Base-by-base conservation (phyloP, 2,113 vertebrate genomes). In the Menidia beryllina region DNA sequence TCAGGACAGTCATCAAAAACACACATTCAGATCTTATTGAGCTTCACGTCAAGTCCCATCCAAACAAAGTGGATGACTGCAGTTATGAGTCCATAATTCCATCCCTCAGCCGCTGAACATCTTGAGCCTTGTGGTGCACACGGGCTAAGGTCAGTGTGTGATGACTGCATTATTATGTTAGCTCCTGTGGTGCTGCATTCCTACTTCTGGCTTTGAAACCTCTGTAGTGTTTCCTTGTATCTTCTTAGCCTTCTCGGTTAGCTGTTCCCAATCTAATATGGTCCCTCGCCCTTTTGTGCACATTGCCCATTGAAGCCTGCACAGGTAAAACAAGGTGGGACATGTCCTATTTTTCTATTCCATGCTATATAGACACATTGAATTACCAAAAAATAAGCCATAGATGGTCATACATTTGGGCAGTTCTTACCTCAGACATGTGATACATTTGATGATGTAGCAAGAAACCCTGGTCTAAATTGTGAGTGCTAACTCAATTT, bases 161-260 rank as follows among this genome's bases (percentile, higher is more conserved):
- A 82, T 81, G 70, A 77, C 72, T 86, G 82, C 82, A 91, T 91
- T 80, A 88, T 81, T 80, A 88, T 81, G 86, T 81, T 77, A 24
- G 17, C 72, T 82, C 75, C 73, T 63, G 69, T 51, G 62, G 75
- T 45, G 80, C 75, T 23, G 74, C 87, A 85, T 89, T 91, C 87
- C 87, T 88, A 69, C 61, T 3, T 77, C 64, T 50, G 83, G 77
- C 45, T 81, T 84, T 79, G 9, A 75, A 69, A 84, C 77, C 77
- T 48, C 39, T 13, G 27, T 34, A 62, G 60, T 27, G 62, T 11
- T 39, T 26, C 30, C 25, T 2, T 2, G 11, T 34, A 1, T 38
- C 17, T 45, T 27, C 10, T 49, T 50, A 48, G 9, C 38, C 11
- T 47, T 24, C 23, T 62, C 26, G 50, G 25, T 30, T 15, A 6